Base-by-base conservation (phyloP, 2,113 vertebrate species). In the Tragelaphus strepsiceros region DNA sequence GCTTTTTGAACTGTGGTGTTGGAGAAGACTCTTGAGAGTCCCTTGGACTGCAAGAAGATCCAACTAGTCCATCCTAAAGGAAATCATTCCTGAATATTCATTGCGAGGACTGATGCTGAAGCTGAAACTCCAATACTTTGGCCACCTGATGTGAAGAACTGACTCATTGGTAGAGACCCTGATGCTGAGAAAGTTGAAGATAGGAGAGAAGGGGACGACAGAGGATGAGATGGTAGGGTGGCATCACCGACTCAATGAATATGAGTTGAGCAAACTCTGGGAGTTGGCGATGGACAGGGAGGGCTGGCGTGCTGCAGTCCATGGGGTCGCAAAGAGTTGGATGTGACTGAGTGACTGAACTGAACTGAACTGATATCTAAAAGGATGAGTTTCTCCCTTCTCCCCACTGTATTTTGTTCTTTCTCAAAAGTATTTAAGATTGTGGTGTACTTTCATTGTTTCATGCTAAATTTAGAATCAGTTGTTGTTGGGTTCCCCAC, bases 381-480 rank as follows among this genome's bases (percentile, higher is more conserved):
- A 53, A 96, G 32, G 24, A 53, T 84, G 39, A 24, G 21, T 93
- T 54, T 91, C 7, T 81, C 32, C 43, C 19, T 64, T 53, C 39
- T 54, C 10, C 6, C 8, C 14, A 24, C 35, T 11, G 64, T 22
- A 4, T 59, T 94, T 89, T 80, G 67, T 78, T 54, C n/a, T 94
- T 84, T 97, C 90, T 61, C 22, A 62, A 88, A 67, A 59, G 59
- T 93, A 35, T 54, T 91, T 78, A 46, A 88, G 62, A 80, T 46
- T 64, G 88, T 83, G 67, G 22, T 71, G 30, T 17, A 61, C 30
- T 87, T 86, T 61, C 22, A 71, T 80, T 71, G n/a, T 87, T 91
- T 89, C 51, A 89, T 87, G 53, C 86, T 95, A 93, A 93, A 58
- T 87, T 94, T 83, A 91, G 26, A 64, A 81, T 82, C 56, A 67